A percentile compares a stretch with the other conserved stretches of the same genome.
phyloP scores from a whole-genome alignment of 2,888 invertebrate species.

The Xestia rhomboidea region DNA sequence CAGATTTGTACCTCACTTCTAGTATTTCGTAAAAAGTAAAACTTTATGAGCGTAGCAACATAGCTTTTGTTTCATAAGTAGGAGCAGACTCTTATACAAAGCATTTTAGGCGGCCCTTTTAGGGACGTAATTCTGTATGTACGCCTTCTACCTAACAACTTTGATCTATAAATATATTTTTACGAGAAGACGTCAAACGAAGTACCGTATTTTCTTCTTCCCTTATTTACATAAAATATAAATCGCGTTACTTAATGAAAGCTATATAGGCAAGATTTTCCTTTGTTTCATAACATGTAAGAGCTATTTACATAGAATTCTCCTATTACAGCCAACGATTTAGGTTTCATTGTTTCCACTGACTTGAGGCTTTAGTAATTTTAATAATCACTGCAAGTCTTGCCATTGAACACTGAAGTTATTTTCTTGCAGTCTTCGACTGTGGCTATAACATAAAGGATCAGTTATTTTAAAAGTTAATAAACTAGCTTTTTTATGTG shows the following conservation, averaged over 20 bases:
- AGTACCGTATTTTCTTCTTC: slow-evolving; percentile 28
- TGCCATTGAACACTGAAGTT: slow-evolving; percentile 26
- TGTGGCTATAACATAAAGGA: slow-evolving; percentile 24
- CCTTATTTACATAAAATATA: slow-evolving; percentile 14
- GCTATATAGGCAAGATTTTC: slow-evolving; percentile 14
- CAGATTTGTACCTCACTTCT: not conserved
- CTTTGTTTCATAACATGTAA: slow-evolving; percentile 30
- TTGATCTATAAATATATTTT: slow-evolving; percentile 41
- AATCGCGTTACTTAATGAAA: slow-evolving; percentile 23
- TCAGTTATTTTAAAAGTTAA: slow-evolving; percentile 61
- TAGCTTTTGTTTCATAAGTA: slow-evolving; percentile 17
- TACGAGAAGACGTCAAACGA: slow-evolving; percentile 16
- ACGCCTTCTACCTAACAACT: slow-evolving; percentile 4
- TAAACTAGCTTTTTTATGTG: slow-evolving; percentile 68
- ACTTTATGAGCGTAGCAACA: not conserved
- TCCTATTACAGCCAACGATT: slow-evolving; percentile 34
- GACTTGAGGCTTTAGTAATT: slow-evolving; percentile 19
- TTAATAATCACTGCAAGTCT: slow-evolving; percentile 28
- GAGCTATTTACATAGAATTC: slow-evolving; percentile 11
- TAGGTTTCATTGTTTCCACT: slow-evolving; percentile 48
- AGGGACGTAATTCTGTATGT: slow-evolving; percentile 9
- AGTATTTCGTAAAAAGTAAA: not conserved
- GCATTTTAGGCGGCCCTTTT: slow-evolving; percentile 20
- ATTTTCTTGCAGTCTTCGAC: slow-evolving; percentile 31
- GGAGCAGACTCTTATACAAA: not conserved